Evolutionary conservation across 2,888 invertebrate genomes (phyloP).

Genomic region (Pristionchus arcanus): DNA sequence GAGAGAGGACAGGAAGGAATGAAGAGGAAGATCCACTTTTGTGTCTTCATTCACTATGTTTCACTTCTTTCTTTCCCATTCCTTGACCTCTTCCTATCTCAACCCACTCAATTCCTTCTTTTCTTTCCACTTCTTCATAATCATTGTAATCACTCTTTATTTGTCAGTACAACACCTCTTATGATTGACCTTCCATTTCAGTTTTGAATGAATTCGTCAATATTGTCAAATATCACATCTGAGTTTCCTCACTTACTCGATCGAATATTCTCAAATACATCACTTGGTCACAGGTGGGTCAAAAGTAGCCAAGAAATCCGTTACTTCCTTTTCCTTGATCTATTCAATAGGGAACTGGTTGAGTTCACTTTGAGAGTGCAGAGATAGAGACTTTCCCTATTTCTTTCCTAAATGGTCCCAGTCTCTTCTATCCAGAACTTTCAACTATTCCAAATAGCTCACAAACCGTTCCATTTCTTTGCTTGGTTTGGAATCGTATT

Average conservation of each 20-base stretch:
- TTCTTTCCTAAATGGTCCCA: background rate
- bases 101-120: background rate
- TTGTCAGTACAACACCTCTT: slow-evolving; percentile 10
- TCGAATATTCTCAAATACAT: slow-evolving; percentile 76
- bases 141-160: background rate
- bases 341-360: slow-evolving; percentile 5
- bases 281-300: slow-evolving; percentile 70
- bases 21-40: background rate
- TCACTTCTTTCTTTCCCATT: slow-evolving; percentile 5
- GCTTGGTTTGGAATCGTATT: background rate
- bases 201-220: background rate
- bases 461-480: background rate
- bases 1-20: background rate
- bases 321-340: slow-evolving; percentile 17
- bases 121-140: background rate
- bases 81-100: slow-evolving; percentile 9
- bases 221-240: background rate
- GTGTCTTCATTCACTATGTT: background rate
- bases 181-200: background rate
- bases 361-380: slow-evolving; percentile 35
- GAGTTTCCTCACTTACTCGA: slow-evolving; percentile 59
- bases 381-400: background rate
- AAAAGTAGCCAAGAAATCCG: slow-evolving; percentile 60
- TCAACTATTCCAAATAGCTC: background rate
- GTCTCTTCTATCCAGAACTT: background rate